These are phyloP conservation scores for Conchocele bisecta DNA, from an alignment of 2,888 invertebrate genomes.

Conservation along the genomic window DNA sequence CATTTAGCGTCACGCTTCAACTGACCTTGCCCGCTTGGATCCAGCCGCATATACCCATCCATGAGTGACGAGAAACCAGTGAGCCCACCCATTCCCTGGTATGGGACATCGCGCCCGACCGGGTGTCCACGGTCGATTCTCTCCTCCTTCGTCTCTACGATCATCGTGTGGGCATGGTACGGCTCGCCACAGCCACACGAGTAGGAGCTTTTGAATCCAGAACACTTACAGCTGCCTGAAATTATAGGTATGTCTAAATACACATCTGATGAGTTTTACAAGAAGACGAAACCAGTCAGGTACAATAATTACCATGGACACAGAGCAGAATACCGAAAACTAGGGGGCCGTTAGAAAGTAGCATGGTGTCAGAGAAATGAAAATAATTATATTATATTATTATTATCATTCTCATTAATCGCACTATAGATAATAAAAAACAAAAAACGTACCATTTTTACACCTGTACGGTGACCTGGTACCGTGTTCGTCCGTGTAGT, in stretches of 20 bases:
- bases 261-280: not conserved
- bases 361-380: too few relatives aligned
- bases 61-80: constrained; percentile 83
- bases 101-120: constrained; percentile 80
- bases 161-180: constrained; percentile 76
- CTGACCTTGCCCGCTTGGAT: constrained; percentile 82
- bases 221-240: constrained; percentile 75
- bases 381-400: too few relatives aligned
- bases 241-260: too few relatives aligned
- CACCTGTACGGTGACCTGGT: constrained; percentile 76
- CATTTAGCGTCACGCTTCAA: too few relatives aligned
- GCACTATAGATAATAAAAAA: too few relatives aligned
- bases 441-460: constrained; percentile 74
- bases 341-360: too few relatives aligned
- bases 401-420: too few relatives aligned
- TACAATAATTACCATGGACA: not conserved
- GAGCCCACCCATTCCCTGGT: constrained; percentile 83
- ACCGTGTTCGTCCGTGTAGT: constrained; percentile 79
- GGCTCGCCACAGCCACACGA: constrained; percentile 82
- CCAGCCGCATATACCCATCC: constrained; percentile 82
- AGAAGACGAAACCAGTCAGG: not conserved
- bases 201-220: constrained; percentile 78
- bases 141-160: constrained; percentile 81
- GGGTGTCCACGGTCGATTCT: constrained; percentile 81
- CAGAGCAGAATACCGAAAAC: too few relatives aligned